Percentiles rank a stretch among this genome's conserved stretches.
Evolutionary conservation across 2,797 vertebrate species (phyloP).

Genomic region (Phoeniculus purpureus): DNA sequence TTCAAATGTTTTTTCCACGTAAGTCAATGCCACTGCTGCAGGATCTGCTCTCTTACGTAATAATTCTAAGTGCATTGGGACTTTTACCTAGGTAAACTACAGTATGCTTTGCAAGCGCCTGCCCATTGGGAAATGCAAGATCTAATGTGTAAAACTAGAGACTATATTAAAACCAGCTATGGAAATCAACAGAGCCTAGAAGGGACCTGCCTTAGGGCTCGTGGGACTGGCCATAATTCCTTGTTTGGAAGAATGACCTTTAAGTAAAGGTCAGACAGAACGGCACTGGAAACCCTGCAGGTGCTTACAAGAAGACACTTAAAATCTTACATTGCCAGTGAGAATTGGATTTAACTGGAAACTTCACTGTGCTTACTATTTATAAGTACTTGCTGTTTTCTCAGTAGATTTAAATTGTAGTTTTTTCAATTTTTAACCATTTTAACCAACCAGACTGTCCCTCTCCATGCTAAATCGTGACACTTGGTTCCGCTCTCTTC

Average conservation of each 20-base stretch:
- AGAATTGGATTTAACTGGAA: constrained; percentile 44
- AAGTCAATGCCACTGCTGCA: background rate
- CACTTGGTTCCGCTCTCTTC: background rate
- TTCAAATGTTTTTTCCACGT: background rate
- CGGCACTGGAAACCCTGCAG: constrained; percentile 19
- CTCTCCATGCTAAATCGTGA: background rate
- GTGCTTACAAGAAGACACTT: constrained; percentile 13
- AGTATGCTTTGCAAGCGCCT: background rate
- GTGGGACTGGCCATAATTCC: background rate
- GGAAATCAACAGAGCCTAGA: background rate
- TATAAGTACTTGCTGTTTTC: constrained; percentile 15
- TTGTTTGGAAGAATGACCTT: constrained; percentile 34
- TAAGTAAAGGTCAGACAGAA: constrained; percentile 52
- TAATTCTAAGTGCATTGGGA: background rate
- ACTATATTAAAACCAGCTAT: background rate
- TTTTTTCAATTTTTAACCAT: background rate
- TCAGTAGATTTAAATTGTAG: background rate
- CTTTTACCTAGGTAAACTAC: background rate
- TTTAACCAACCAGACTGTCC: background rate
- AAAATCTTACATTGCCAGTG: constrained; percentile 25
- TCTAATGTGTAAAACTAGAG: background rate
- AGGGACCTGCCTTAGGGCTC: background rate
- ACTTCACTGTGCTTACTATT: constrained; percentile 9
- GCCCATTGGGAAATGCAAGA: background rate
- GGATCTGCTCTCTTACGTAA: background rate